Evolutionary conservation across 1,140 invertebrate genomes (phyloP), one percentile per base, ranked within the genome.

Genomic region (Hycleus phaleratus): DNA sequence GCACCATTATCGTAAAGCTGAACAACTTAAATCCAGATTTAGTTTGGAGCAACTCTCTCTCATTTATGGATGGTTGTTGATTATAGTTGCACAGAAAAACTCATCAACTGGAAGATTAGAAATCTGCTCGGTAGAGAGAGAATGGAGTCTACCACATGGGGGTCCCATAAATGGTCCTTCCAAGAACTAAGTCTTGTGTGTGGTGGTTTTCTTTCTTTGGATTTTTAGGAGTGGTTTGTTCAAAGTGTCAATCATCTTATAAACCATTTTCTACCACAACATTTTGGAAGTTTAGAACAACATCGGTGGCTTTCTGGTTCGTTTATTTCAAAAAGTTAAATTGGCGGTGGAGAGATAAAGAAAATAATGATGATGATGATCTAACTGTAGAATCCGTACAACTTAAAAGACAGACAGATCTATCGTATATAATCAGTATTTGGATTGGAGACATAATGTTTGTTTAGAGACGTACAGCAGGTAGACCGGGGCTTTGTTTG

Each of bases 401-500:
- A 32, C 7, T 32, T 32, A 7, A 32, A 32, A 4, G 18, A 53
- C 42, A 26, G 42, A 45, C 51, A 38, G 26, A 43, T 39, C 39
- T 43, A 42, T 46, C 51, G 26, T 38, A 32, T 26, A 53, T 53
- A 53, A 53, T 53, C 51, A 46, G 51, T 53, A 56, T 48, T 56
- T 56, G 40, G 38, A 46, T 47, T 48, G 45, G 32, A 7, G 44
- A 32, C 11, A 25, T 38, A 38, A 45, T 56, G 45, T 48, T 46
- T 56, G 53, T 56, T 46, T 56, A 48, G 47, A 54, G 46, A 53
- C 54, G 43, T 42, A 32, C 32, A 7, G 50, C 49, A 51, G 58
- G 49, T 52, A 51, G 49, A 59, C 12, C 51, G 49, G 32, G 42
- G 48, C 46, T 52, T 59, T 59, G 58, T 59, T 59, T 59, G 58